phyloP scores from a whole-genome alignment of 2,888 invertebrate genomes.

The Phyto melanocephala region DNA sequence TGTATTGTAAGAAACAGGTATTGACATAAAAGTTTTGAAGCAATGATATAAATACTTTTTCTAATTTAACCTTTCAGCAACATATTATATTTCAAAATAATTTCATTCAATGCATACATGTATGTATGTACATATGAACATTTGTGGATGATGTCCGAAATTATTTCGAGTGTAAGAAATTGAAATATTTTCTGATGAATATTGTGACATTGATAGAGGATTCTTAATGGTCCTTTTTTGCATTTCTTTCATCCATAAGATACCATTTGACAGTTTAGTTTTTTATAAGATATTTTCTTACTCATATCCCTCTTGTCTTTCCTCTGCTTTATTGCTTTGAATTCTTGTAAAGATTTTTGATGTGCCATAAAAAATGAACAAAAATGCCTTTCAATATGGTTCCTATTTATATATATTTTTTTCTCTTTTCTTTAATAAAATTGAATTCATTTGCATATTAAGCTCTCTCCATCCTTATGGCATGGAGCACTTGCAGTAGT shows the following conservation, averaged over 20 bases:
- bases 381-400: slow-evolving; percentile 8
- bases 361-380: slow-evolving; percentile 22
- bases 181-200: background rate
- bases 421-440: background rate
- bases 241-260: background rate
- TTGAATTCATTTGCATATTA: slow-evolving; percentile 21
- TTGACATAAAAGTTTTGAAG: no score
- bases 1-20: no score
- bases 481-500: background rate
- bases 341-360: slow-evolving; percentile 1
- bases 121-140: no score
- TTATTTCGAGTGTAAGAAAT: no score
- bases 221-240: slow-evolving; percentile 1
- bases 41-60: no score
- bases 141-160: no score
- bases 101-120: no score
- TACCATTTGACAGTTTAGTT: slow-evolving; percentile 15
- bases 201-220: slow-evolving; percentile 30
- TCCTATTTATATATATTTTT: background rate
- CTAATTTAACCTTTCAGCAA: no score
- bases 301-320: background rate
- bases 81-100: no score
- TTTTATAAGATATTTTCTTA: background rate
- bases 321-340: background rate
- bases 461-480: background rate